Conservation (phyloP, 2,797 vertebrate genomes). For the Meriones psammophilus region DNA sequence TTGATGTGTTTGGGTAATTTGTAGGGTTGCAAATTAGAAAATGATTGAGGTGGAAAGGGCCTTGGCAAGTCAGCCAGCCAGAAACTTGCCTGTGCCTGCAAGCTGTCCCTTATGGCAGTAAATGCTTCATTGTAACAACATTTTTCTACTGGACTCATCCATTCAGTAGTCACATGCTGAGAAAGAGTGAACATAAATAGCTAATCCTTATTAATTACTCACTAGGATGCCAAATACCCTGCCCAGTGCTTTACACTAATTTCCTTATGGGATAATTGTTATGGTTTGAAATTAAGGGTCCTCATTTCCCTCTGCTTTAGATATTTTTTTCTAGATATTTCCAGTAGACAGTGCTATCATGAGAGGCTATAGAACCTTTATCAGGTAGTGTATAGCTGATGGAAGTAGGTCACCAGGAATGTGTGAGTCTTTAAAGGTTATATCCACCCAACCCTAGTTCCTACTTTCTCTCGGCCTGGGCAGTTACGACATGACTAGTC, state of each 20-base stretch:
- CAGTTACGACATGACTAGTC: background rate
- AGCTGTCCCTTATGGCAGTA: background rate
- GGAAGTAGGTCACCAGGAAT: background rate
- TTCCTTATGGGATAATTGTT: background rate
- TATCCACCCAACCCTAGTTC: too few species aligned
- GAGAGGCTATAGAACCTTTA: background rate
- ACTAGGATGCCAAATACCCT: background rate
- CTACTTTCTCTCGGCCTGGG: background rate
- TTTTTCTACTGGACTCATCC: background rate
- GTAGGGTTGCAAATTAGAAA: conserved; percentile 4
- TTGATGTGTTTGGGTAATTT: conserved; percentile 6
- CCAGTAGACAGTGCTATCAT: background rate
- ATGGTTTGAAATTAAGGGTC: background rate
- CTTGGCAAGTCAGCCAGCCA: background rate
- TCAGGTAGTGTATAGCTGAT: background rate
- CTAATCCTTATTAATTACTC: background rate
- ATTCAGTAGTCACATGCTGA: background rate
- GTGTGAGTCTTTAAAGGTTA: background rate
- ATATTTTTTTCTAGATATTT: background rate
- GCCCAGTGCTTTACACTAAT: background rate
- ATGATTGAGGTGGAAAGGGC: background rate
- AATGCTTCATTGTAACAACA: too few species aligned
- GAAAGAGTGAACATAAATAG: background rate
- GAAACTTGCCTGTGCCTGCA: background rate
- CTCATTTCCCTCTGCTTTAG: background rate